Conservation (phyloP, 2,113 vertebrate genomes). For the Rhipidura dahli region DNA sequence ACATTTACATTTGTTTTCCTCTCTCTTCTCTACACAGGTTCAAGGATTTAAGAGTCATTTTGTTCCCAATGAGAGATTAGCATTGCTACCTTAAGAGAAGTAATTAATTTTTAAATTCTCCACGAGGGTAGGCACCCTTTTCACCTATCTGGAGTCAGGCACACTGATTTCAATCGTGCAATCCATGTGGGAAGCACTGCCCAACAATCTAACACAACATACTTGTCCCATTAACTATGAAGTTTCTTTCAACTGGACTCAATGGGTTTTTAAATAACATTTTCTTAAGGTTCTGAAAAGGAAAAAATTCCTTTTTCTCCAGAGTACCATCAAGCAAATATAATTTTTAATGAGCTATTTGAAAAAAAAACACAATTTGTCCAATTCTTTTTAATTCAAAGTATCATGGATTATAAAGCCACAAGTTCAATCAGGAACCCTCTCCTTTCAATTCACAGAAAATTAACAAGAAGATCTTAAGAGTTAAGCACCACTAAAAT, state of each 20-base stretch:
- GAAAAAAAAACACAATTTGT: neutral
- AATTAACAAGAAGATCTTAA: neutral
- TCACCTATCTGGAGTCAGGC: neutral
- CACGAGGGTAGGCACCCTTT: neutral
- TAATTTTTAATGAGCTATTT: neutral
- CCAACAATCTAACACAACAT: neutral
- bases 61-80: neutral
- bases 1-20: neutral
- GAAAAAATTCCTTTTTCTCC: neutral
- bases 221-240: neutral
- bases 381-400: neutral
- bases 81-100: neutral
- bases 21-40: neutral
- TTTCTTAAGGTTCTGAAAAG: neutral
- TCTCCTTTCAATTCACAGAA: neutral
- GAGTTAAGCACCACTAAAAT: neutral
- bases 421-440: neutral
- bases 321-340: neutral
- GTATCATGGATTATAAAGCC: neutral
- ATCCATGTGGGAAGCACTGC: neutral
- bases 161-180: accelerated
- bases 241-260: neutral
- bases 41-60: neutral
- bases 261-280: neutral
- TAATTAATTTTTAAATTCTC: neutral